A percentile compares a stretch with the other conserved stretches of the same genome.
Conservation (phyloP, 1,140 invertebrate genomes). For the Zaprionus lachaisei region DNA sequence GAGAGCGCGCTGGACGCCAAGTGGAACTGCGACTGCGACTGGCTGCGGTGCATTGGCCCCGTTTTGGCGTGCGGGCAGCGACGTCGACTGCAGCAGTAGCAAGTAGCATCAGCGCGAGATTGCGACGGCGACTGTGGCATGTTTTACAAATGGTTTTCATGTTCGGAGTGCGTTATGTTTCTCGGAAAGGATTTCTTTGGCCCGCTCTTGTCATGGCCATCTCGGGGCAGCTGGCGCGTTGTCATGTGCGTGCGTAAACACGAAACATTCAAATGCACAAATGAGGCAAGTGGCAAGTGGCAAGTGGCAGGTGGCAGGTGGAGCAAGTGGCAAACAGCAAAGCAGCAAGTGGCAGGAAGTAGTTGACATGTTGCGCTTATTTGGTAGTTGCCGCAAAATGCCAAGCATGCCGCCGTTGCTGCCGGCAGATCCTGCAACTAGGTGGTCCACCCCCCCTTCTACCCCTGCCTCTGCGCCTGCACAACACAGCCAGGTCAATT, state of each 20-base stretch:
- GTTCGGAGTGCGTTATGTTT: constrained; percentile 75
- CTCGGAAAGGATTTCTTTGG: constrained; percentile 77
- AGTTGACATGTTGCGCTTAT: constrained; percentile 47
- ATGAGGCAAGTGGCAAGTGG: constrained; percentile 33
- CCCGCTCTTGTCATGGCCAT: constrained; percentile 76
- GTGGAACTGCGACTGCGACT: constrained; percentile 23
- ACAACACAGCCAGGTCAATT: constrained; percentile 54
- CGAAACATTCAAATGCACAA: constrained; percentile 73
- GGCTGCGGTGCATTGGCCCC: constrained; percentile 51
- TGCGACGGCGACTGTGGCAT: constrained; percentile 39
- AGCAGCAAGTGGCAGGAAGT: constrained; percentile 44
- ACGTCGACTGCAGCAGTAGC: constrained; percentile 50
- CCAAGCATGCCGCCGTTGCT: constrained; percentile 10
- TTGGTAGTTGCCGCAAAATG: constrained; percentile 31
- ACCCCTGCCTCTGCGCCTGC: background rate
- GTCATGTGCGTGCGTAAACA: constrained; percentile 47
- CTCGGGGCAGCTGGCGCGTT: constrained; percentile 34
- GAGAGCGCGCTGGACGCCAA: constrained; percentile 40
- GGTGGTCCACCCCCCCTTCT: constrained; percentile 50
- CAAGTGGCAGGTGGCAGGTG: constrained; percentile 1
- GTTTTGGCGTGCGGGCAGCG: constrained; percentile 44
- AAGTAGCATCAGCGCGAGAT: background rate
- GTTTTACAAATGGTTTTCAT: constrained; percentile 81
- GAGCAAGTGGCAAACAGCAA: background rate
- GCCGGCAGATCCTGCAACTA: constrained; percentile 47